Evolutionary conservation across 2,113 vertebrate species (phyloP).

Genomic region (Silurus glanis): DNA sequence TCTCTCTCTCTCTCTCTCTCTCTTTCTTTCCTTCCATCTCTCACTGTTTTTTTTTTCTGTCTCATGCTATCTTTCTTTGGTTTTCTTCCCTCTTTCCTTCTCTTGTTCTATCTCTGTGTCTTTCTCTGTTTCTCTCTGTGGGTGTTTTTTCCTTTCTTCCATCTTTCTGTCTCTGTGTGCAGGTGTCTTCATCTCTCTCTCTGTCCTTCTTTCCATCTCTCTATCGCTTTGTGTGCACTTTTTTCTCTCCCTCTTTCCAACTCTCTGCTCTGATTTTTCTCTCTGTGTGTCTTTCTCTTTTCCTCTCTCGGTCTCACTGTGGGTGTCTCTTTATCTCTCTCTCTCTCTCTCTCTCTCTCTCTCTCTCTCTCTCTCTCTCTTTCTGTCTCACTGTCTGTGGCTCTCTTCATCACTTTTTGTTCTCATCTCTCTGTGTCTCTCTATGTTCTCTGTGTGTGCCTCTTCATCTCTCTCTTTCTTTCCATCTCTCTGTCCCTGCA

Average conservation of each 20-base stretch:
- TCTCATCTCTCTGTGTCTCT: too few relatives aligned
- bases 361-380: background rate
- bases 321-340: slow-evolving; percentile 9
- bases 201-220: too few relatives aligned
- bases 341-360: background rate
- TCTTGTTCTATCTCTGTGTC: too few relatives aligned
- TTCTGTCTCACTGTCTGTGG: background rate
- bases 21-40: background rate
- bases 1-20: slow-evolving; percentile 33
- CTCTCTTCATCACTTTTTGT: background rate
- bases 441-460: too few relatives aligned
- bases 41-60: background rate
- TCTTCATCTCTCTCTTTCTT: too few relatives aligned
- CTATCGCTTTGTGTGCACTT: too few relatives aligned
- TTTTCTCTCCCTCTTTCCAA: slow-evolving; percentile 23
- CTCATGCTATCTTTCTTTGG: background rate
- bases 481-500: too few relatives aligned
- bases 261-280: slow-evolving; percentile 53
- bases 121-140: too few relatives aligned
- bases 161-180: too few relatives aligned
- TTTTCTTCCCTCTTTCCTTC: background rate
- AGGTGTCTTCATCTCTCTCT: too few relatives aligned
- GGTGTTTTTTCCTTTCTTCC: too few relatives aligned
- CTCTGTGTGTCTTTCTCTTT: slow-evolving; percentile 39
- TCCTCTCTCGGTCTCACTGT: background rate